Conservation (phyloP, 1,140 invertebrate genomes). For the Zaprionus lachaisei region DNA sequence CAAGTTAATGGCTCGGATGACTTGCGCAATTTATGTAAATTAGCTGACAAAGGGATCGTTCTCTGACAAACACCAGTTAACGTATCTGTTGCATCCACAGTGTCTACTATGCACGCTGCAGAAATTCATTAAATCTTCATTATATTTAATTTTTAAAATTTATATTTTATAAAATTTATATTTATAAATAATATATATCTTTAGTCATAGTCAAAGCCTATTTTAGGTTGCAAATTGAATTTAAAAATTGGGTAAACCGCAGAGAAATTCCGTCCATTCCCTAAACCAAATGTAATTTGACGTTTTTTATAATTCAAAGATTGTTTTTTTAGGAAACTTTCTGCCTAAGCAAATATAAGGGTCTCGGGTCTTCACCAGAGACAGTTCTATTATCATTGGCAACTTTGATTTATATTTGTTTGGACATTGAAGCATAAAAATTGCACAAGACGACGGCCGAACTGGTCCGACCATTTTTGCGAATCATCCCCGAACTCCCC, state of each 20-base stretch:
- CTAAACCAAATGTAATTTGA: neutral
- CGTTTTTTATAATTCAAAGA: neutral
- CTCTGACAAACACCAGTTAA: neutral
- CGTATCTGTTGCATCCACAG: too few species aligned
- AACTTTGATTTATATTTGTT: slow-evolving; percentile 79
- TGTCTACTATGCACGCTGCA: too few species aligned
- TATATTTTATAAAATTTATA: too few species aligned
- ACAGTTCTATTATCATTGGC: slow-evolving; percentile 22
- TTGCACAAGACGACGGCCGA: slow-evolving; percentile 29
- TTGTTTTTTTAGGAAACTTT: slow-evolving; percentile 30
- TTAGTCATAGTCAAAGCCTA: too few species aligned
- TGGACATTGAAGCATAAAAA: slow-evolving; percentile 69
- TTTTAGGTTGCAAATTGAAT: too few species aligned
- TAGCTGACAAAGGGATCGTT: slow-evolving; percentile 25
- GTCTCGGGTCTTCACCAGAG: neutral
- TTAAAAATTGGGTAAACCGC: neutral
- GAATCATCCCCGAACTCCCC: slow-evolving; percentile 23
- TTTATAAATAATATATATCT: too few species aligned
- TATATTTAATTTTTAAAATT: too few species aligned
- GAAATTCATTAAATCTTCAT: too few species aligned
- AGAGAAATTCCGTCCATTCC: neutral
- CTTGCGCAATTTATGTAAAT: slow-evolving; percentile 74
- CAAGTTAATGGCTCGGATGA: slow-evolving; percentile 65
- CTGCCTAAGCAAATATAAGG: slow-evolving; percentile 60
- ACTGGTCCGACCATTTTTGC: neutral